A percentile compares a stretch with the other conserved stretches of the same genome.
Conservation (phyloP, 30 jellyfish, hydroid and myxozoan genomes). For the Pseudorhiza aurosa region DNA sequence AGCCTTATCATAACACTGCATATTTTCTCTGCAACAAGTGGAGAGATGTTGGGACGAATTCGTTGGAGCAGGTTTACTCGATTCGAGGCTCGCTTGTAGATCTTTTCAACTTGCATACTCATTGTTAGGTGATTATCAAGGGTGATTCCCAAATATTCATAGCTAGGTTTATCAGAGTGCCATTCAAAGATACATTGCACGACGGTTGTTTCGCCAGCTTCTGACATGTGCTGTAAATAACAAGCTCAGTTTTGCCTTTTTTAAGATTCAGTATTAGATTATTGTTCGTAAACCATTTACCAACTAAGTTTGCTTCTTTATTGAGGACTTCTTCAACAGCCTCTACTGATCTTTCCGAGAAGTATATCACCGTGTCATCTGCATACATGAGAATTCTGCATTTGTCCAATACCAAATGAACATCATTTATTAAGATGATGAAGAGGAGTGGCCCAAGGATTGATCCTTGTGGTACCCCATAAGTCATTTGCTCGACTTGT, state of each 20-base stretch:
- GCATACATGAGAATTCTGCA: too few species aligned
- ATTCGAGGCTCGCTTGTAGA: conserved; percentile 33
- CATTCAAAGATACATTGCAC: background rate
- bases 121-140: conserved; percentile 32
- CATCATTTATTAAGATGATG: too few species aligned
- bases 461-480: too few species aligned
- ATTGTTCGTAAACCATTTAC: background rate
- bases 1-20: conserved; percentile 28
- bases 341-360: conserved; percentile 28
- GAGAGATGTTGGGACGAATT: conserved; percentile 27
- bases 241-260: background rate
- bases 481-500: too few species aligned
- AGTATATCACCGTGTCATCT: conserved; percentile 17
- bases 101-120: conserved; percentile 15
- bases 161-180: too few species aligned
- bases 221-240: background rate
- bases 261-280: background rate
- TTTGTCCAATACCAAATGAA: too few species aligned
- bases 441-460: too few species aligned
- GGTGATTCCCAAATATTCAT: conserved; percentile 20
- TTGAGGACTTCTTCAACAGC: conserved; percentile 35
- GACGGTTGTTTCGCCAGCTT: background rate
- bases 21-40: conserved; percentile 36
- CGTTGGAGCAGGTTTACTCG: conserved; percentile 29
- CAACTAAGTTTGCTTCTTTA: conserved; percentile 17